These are phyloP conservation scores for Microvelia longipes DNA, from an alignment of 1,140 invertebrate genomes.

Conservation along the genomic window DNA sequence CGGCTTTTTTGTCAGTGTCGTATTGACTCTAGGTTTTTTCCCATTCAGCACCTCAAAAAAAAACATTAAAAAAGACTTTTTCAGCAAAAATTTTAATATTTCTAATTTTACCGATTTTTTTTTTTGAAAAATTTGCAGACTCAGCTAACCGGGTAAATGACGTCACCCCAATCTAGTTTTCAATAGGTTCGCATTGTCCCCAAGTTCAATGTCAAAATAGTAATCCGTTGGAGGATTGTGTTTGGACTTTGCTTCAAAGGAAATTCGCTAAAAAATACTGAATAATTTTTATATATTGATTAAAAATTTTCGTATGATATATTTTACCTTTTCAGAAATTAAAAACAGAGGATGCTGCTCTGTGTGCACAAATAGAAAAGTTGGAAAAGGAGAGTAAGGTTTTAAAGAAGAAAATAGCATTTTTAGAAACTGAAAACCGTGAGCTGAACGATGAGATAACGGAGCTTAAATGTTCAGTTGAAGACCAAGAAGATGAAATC, in stretches of 20 bases:
- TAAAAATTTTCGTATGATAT: not conserved
- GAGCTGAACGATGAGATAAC: not conserved
- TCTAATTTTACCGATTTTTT: no score
- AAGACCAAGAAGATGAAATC: slow-evolving; percentile 12
- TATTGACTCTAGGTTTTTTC: no score
- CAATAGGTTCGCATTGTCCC: no score
- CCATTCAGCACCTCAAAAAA: no score
- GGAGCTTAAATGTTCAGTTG: slow-evolving; percentile 3
- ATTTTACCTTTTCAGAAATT: not conserved
- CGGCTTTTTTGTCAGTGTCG: no score
- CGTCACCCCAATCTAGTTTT: no score
- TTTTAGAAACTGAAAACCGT: not conserved
- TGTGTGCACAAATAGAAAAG: not conserved
- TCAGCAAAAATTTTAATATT: no score
- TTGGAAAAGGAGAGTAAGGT: not conserved
- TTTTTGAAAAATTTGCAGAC: no score
- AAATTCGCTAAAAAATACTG: not conserved
- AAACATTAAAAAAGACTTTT: no score
- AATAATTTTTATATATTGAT: not conserved
- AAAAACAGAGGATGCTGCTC: not conserved
- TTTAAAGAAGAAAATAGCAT: not conserved
- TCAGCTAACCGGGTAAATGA: no score
- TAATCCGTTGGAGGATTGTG: not conserved
- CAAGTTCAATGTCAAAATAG: no score
- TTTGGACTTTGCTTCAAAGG: not conserved